Evolutionary conservation across 2,797 vertebrate species (phyloP), one percentile per base, ranked within the genome.

Genomic region (Choloepus didactylus): DNA sequence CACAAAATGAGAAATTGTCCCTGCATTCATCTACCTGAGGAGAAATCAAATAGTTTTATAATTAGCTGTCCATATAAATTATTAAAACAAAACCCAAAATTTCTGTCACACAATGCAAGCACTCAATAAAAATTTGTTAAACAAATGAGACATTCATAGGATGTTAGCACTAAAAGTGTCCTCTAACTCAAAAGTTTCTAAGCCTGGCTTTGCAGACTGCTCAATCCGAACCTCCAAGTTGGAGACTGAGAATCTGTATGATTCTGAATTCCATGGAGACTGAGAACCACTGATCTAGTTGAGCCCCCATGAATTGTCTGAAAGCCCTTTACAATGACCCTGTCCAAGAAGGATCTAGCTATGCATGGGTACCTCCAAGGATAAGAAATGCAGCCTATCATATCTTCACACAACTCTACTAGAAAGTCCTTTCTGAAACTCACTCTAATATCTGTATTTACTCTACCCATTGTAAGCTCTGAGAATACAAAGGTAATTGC

Each of bases 1-100:
- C 3, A 46, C 10, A 77, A 75, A 96, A 38, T 67, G 25, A 93
- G 46, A 93, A 81, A 95, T 1, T 21, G 73, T 35, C 70, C 81
- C 27, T 29, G 38, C 9, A 54, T 10, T 91, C 91, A 76, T n/a
- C 35, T 46, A 56, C 46, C 70, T 25, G 2, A 87, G 67, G 21
- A 87, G 51, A 94, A 89, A 81, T 21, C 77, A 93, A 51, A 64
- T 29, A 27, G 25, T 21, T 54, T 79, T 38, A 38, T 18, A 19
- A 12, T 64, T 44, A 59, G 44, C 38, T 11, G 38, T 60, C 29
- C 35, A 12, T 69, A 69, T 79, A 46, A n/a, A 89, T 44, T 44
- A 44, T 44, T 44, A 44, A 44, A 44, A 44, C 41, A 44, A 44
- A 44, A 72, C 46, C 35, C 70, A 67, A 69, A 90, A 56, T 59